Evolutionary conservation across 1,140 invertebrate species (phyloP).

Genomic region (Phocides pigmalion): DNA sequence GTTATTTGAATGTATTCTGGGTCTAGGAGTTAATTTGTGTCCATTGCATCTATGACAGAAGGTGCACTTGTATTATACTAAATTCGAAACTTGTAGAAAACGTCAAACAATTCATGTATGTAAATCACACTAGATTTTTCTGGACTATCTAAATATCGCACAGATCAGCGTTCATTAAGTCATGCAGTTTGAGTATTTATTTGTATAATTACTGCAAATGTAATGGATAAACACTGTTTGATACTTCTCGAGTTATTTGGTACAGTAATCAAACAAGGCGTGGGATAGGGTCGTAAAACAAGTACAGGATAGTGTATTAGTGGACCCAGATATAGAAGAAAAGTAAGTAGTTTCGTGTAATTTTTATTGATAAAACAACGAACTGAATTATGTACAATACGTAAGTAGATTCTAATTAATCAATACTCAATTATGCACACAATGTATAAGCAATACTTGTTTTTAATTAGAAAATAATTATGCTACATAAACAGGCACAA

Average conservation of each 20-base stretch:
- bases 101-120: no score
- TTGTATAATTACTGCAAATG: no score
- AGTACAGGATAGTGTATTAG: background rate
- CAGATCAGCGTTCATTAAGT: no score
- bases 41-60: no score
- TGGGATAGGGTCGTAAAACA: constrained; percentile 12
- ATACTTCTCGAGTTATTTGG: constrained; percentile 6
- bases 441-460: constrained; percentile 16
- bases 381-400: constrained; percentile 35
- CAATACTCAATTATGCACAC: constrained; percentile 19
- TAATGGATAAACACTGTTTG: no score
- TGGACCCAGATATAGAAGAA: constrained; percentile 16
- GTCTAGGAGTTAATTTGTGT: no score
- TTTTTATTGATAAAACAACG: constrained; percentile 34
- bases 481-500: constrained; percentile 20
- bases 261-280: constrained; percentile 26
- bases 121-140: no score
- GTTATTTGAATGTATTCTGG: no score
- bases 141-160: no score
- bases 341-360: constrained; percentile 11
- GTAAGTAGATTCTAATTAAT: constrained; percentile 27
- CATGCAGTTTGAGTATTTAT: no score
- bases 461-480: constrained; percentile 4
- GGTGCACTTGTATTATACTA: no score
- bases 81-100: no score